These are phyloP conservation scores for Tachina grossa DNA, from an alignment of 2,888 invertebrate genomes.

Conservation along the genomic window DNA sequence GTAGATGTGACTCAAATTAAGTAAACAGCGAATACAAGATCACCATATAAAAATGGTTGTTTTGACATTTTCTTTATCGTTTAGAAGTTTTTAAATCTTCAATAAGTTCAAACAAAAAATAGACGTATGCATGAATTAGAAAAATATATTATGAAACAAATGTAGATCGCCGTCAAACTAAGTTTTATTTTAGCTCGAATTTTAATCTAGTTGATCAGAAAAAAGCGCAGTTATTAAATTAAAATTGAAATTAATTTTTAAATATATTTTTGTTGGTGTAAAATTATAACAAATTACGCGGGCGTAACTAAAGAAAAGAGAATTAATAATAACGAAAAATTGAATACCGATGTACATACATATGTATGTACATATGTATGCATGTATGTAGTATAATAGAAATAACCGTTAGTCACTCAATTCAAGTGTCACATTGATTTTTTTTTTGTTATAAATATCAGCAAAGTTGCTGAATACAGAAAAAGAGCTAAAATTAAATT, in stretches of 20 bases:
- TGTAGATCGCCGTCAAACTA: slow-evolving; percentile 20
- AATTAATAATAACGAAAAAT: slow-evolving; percentile 17
- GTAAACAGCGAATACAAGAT: background rate
- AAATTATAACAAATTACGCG: slow-evolving; percentile 30
- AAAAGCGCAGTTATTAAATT: slow-evolving; percentile 9
- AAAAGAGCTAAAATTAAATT: background rate
- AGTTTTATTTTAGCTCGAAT: slow-evolving; percentile 48
- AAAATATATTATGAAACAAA: background rate
- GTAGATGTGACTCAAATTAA: background rate
- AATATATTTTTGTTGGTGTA: background rate
- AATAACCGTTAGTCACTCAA: slow-evolving; percentile 56
- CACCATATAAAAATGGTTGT: slow-evolving; percentile 23
- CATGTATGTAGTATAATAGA: background rate
- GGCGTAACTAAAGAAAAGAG: slow-evolving; percentile 46
- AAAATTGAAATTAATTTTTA: slow-evolving; percentile 1
- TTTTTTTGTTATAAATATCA: background rate
- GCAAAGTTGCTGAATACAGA: background rate
- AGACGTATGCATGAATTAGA: slow-evolving; percentile 6
- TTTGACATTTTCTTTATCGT: slow-evolving; percentile 34
- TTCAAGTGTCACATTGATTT: slow-evolving; percentile 45
- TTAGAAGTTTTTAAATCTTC: slow-evolving; percentile 39
- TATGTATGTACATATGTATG: too few species aligned
- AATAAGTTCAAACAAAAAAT: background rate
- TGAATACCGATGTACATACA: background rate
- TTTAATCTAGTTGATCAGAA: background rate